Evolutionary conservation across 2,797 vertebrate species (phyloP), one percentile per base, ranked within the genome.

Genomic region (Argya squamiceps): DNA sequence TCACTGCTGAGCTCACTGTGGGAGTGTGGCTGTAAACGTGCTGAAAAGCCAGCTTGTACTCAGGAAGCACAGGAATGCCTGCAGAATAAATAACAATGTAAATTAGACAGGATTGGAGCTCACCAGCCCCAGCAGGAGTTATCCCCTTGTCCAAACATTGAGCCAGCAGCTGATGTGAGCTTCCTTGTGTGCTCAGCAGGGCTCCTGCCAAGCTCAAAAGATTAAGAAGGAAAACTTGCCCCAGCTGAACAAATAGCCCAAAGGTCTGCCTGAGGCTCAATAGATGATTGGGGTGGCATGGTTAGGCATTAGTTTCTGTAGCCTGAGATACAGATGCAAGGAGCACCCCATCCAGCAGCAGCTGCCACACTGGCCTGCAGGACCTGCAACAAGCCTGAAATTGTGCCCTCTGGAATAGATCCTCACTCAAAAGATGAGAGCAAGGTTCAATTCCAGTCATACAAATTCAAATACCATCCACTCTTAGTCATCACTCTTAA

Each of bases 121-220:
- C 91, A 93, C 93, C 88, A 96, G 92, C 89, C 96, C 87, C 92
- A 96, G 96, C 96, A 96, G 96, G 96, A 95, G 93, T 96, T 96
- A 96, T 94, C 82, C 92, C 92, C 93, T 94, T 97, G 95, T 96
- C 95, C 92, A 96, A 97, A 96, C 87, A 96, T 36, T 93, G 84
- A 97, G 91, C 95, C 76, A 89, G 92, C 89, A 89, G 95, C 95
- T 92, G 95, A 97, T 94, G 96, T 94, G 96, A 96, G 92, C 92
- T 97, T 96, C 95, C 93, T 94, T 96, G 96, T 97, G 92, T 94
- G 93, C 95, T 94, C 89, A 97, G 93, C 91, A 84, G 91, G 81
- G 89, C 27, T 94, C 69, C 94, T 95, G 93, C 87, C 96, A 95
- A 95, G 23, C 96, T 96, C 76, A 93, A 96, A 95, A 96, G 92